Evolutionary conservation across 2,888 invertebrate species (phyloP), one percentile per base, ranked within the genome.

Genomic region (Pseudococcus jackbeardsleyi): DNA sequence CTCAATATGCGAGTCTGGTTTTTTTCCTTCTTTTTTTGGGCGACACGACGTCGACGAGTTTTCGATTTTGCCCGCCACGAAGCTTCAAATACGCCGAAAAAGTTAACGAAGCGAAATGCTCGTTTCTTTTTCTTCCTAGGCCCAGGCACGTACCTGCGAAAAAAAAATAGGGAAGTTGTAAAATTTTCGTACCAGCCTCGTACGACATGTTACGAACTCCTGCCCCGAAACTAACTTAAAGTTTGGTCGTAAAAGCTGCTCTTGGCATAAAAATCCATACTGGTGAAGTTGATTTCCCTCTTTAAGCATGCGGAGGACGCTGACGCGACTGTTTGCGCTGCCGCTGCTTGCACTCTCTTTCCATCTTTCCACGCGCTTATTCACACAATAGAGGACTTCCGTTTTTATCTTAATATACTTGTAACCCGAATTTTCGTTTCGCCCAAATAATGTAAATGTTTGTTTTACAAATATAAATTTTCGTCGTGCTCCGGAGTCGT

Each of bases 251-350:
- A 85, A 85, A 85, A 50, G 84, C 84, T 85, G 84, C 84, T 54
- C 84, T 85, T 85, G 84, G 84, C 84, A 85, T 85, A 85, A 85
- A 85, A 85, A 85, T 85, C 84, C 84, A 85, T 85, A 85, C 48
- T 48, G 1, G 54, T 85, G 50, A 85, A 85, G 84, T 85, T 85
- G 84, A 85, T 85, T 85, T 50, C 84, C 39, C 77, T 39, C 77
- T 77, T 77, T 39, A 77, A 77, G 64, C 22, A 64, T 64, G 22
- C 64, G 64, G 22, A 64, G 22, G 19, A 64, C 19, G 64, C 19
- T 64, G 59, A n/a, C 59, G 59, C 72, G 77, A 77, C 77, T 6
- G 64, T 6, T 64, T 6, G 22, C 22, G 19, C 19, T 19, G 11
- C 64, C 64, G 7, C 19, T 19, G 39, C 33, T 33, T 15, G 39